Evolutionary conservation across 2,888 invertebrate species (phyloP).

Genomic region (Papilio gigon): DNA sequence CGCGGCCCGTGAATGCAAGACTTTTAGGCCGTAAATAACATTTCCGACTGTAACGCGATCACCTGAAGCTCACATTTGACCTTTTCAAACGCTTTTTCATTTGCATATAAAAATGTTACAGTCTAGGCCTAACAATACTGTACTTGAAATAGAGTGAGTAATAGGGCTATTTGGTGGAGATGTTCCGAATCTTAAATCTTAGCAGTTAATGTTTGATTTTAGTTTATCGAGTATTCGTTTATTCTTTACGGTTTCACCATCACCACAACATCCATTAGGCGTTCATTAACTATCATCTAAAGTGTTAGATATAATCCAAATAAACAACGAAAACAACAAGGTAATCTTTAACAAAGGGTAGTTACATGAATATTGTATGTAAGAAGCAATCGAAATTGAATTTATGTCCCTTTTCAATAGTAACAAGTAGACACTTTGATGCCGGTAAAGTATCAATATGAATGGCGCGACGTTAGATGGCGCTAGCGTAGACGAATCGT

Average conservation of each 20-base stretch:
- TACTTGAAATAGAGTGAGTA: too few species aligned
- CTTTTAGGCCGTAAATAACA: constrained; percentile 9
- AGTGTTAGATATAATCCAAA: too few species aligned
- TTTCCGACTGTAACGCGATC: not conserved
- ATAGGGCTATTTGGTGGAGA: too few species aligned
- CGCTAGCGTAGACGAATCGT: not conserved
- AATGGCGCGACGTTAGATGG: not conserved
- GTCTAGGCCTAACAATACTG: too few species aligned
- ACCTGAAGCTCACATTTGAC: not conserved
- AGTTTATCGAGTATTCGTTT: too few species aligned
- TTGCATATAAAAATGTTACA: too few species aligned
- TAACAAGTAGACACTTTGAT: not conserved
- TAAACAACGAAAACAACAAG: not conserved
- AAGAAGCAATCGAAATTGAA: not conserved
- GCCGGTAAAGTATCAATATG: not conserved
- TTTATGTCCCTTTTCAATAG: constrained; percentile 2
- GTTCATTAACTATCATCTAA: too few species aligned
- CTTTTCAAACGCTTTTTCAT: not conserved
- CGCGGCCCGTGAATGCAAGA: constrained; percentile 11
- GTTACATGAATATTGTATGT: not conserved
- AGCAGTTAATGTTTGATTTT: too few species aligned
- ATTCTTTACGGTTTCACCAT: too few species aligned
- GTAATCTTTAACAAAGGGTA: not conserved
- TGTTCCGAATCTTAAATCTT: too few species aligned
- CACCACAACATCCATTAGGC: too few species aligned